Conservation (phyloP, 2,797 vertebrate species). For the Petrocephalus sullivani region DNA sequence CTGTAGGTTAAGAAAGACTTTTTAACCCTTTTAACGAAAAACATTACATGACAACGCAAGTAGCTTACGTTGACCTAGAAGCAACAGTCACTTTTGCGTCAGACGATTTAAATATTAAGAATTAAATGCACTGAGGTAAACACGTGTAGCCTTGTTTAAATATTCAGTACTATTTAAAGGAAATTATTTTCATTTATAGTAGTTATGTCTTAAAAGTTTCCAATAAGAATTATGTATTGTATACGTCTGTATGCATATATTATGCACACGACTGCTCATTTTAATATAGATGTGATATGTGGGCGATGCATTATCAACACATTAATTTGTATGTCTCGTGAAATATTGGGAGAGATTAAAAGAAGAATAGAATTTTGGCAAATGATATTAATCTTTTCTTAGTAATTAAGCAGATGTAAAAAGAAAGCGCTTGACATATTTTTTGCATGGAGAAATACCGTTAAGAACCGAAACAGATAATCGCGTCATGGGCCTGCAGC, state of each 20-base stretch:
- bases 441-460: neutral
- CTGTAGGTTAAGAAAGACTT: constrained; percentile 45
- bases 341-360: constrained; percentile 2
- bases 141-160: neutral
- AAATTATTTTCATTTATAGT: constrained; percentile 1
- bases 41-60: neutral
- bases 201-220: neutral
- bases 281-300: constrained; percentile 4
- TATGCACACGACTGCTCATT: neutral
- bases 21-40: neutral
- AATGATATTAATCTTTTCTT: neutral
- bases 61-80: neutral
- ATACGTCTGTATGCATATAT: neutral
- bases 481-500: neutral
- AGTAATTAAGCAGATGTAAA: neutral
- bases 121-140: neutral
- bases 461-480: neutral
- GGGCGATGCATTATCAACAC: constrained; percentile 14
- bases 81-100: neutral
- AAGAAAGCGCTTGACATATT: neutral
- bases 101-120: neutral
- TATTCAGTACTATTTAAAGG: neutral
- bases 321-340: neutral
- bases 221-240: neutral
- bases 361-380: neutral